Base-by-base conservation (phyloP, 2,113 vertebrate species). In the Anolis carolinensis region DNA sequence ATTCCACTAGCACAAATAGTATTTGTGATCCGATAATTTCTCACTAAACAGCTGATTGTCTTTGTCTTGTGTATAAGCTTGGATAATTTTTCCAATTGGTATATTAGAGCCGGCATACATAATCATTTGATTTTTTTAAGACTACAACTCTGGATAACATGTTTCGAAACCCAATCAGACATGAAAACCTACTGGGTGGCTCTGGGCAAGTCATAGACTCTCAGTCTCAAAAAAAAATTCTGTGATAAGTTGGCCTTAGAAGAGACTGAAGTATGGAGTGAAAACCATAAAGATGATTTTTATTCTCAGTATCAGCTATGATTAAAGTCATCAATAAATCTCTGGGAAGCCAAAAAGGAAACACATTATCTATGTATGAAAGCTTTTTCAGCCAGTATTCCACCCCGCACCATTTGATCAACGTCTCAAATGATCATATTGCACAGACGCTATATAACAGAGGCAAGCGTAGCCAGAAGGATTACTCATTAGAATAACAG, bases 401-500 rank as follows among this genome's bases (percentile, higher is more conserved):
- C 48, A 48, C 5, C 14, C 25, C 55, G 21, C 30, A 65, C 39
- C 4, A 63, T 52, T 68, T 76, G 77, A 84, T 68, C 11, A 14
- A 67, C 68, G 48, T 30, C 8, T 75, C 78, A 84, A 75, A 81
- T 75, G 36, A 70, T 88, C 48, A 7, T 14, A 52, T n/a, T 59
- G 32, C 44, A 75, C 44, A 44, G 73, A 74, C 7, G 0, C 16
- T 79, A 83, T 79, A 83, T 23, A 34, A 23, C 68, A 21, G 39
- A 67, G 16, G 52, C 63, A 75, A 34, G 34, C 11, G 39, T 81
- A 67, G 71, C 78, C 50, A 9, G 34, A 68, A 62, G 30, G 63
- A 88, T 80, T 84, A 75, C 21, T 84, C 78, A 59, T 70, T 75
- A 76, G 55, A 84, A 80, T 73, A 32, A 80, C 55, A 80, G 44